Percentiles rank a stretch among this genome's conserved stretches.
phyloP scores from a whole-genome alignment of 2,797 vertebrate genomes.

The Micromesistius poutassou region DNA sequence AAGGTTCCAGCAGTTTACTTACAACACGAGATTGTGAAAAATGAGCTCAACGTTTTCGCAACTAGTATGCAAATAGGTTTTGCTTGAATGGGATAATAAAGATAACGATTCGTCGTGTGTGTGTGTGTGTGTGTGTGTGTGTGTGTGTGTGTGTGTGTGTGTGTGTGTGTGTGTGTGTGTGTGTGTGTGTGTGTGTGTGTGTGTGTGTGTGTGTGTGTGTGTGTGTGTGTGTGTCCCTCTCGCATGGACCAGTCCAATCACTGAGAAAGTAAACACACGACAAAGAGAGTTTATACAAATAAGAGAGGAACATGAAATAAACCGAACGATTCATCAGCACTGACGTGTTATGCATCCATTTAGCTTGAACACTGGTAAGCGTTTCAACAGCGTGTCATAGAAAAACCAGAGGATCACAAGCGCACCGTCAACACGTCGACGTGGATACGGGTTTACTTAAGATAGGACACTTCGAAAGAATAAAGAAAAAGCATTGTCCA shows the following conservation, averaged over 20 bases:
- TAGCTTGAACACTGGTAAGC: not conserved
- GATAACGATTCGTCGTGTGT: not conserved
- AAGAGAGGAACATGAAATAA: not conserved
- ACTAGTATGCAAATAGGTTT: not conserved
- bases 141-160: not conserved
- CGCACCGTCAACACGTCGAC: not conserved
- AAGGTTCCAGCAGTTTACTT: not conserved
- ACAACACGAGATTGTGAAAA: not conserved
- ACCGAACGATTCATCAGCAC: no score
- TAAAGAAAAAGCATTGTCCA: not conserved
- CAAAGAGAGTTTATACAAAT: not conserved
- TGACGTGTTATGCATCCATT: not conserved
- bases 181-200: conserved; percentile 5
- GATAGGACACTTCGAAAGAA: not conserved
- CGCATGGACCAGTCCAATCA: not conserved
- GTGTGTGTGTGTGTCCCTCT: not conserved
- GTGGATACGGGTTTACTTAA: no score
- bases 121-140: not conserved
- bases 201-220: conserved; percentile 3
- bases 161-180: conserved; percentile 3
- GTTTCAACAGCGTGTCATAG: not conserved
- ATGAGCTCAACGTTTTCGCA: not conserved
- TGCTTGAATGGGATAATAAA: not conserved
- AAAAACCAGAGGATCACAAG: not conserved
- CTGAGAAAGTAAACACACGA: not conserved